These are phyloP conservation scores for Corythornis cristatus DNA, from an alignment of 2,113 vertebrate species.

Conservation along the genomic window DNA sequence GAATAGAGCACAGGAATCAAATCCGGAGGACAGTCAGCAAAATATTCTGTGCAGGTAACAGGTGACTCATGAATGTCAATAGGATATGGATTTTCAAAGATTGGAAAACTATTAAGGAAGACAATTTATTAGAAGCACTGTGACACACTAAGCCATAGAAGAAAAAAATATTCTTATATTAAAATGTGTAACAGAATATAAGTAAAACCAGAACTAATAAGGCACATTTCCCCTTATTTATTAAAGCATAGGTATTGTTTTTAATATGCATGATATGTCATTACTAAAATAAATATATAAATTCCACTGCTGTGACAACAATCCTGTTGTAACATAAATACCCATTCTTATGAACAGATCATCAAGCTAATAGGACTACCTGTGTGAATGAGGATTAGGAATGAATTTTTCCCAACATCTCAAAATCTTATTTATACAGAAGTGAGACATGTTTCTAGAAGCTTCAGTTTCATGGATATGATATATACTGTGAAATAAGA, in stretches of 20 bases:
- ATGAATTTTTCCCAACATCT: not conserved
- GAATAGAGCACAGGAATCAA: conserved; percentile 97
- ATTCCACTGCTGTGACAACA: not conserved
- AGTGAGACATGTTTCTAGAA: not conserved
- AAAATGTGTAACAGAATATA: not conserved
- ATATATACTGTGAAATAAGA: not conserved
- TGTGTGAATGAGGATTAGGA: not conserved
- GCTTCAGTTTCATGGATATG: not conserved
- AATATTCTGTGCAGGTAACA: conserved; percentile 96
- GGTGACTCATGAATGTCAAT: conserved; percentile 99
- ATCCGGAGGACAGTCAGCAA: conserved; percentile 95
- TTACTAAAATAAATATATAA: not conserved
- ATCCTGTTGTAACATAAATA: not conserved
- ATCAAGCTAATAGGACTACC: not conserved
- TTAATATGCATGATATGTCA: not conserved
- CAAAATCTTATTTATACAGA: not conserved
- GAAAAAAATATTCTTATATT: not conserved
- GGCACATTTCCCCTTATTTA: not conserved
- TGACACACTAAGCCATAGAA: conserved; percentile 40
- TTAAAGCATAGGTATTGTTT: not conserved
- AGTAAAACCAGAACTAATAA: not conserved
- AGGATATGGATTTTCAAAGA: conserved; percentile 99
- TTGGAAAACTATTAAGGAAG: conserved; percentile 88
- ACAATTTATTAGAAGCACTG: conserved; percentile 69
- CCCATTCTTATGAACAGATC: not conserved